Base-by-base conservation (phyloP, 2,888 invertebrate genomes). In the Metopia argyrocephala region DNA sequence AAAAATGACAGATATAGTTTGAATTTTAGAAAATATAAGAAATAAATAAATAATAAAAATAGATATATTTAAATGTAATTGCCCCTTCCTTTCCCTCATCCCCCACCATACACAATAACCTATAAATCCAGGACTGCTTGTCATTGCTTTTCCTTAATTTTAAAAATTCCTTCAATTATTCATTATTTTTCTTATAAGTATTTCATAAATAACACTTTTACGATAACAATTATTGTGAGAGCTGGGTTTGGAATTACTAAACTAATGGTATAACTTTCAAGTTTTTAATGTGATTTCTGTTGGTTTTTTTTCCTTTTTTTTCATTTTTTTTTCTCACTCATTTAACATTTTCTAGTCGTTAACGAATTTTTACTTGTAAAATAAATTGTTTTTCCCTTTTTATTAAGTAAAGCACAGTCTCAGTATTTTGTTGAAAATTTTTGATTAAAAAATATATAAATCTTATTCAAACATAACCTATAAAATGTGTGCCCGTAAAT, bases 271-370 rank as follows among this genome's bases (percentile, higher is more conserved):
- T 23, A 38, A 4, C 45, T 38, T 9, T 50, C 18, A 6, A 50
- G 15, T 61, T 23, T 18, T 62, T 27, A 9, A 28, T 18, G n/a
- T 28, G 6, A n/a, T 15, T n/a, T 27, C 25, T 6, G 23, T 20
- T 12, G 21, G 5, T 3, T 38, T 38, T 38, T 9, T 15, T 12
- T 3, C 9, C 15, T 38, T 38, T 9, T 38, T 12, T 9, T 66
- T 2, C 9, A 20, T 18, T 61, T 6, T 52, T 5, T 9, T 57
- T 28, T 15, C 0, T 25, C 38, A 28, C 25, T 66, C 52, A 48
- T 48, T 28, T 25, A 76, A 76, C 76, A 28, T 70, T 76, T 76
- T 76, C 76, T 76, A 76, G 76, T 76, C 76, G 76, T 46, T 23
- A 23, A 59, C 70, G 70, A 70, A 65, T 70, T 76, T 76, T 70